These are phyloP conservation scores for Sebastes schlegelii DNA, from an alignment of 2,113 vertebrate genomes.

Conservation along the genomic window DNA sequence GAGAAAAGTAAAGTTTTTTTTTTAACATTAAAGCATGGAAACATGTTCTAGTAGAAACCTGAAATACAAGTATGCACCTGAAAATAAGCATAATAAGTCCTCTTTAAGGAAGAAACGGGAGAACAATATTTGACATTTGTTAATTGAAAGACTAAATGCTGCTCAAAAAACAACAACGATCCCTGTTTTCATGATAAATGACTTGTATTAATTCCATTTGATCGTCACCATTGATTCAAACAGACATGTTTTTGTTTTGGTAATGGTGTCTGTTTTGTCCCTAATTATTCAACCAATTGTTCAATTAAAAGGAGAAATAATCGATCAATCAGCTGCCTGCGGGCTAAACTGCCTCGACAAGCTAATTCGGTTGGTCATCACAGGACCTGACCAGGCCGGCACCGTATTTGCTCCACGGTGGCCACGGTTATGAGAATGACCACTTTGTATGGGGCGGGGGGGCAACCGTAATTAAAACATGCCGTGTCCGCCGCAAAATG, in stretches of 20 bases:
- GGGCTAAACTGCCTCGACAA: slow-evolving; percentile 59
- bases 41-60: no score
- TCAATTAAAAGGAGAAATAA: slow-evolving; percentile 57
- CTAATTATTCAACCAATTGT: slow-evolving; percentile 48
- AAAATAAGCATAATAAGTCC: no score
- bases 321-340: slow-evolving; percentile 60
- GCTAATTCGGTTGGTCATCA: slow-evolving; percentile 63
- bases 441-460: slow-evolving; percentile 34
- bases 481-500: slow-evolving; percentile 65
- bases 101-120: neutral
- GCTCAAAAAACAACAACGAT: slow-evolving; percentile 2
- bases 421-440: slow-evolving; percentile 35
- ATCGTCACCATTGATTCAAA: slow-evolving; percentile 46
- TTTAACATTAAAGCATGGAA: no score
- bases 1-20: no score
- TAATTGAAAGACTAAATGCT: slow-evolving; percentile 19
- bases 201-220: slow-evolving; percentile 24
- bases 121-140: neutral
- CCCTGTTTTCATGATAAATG: neutral
- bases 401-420: slow-evolving; percentile 24
- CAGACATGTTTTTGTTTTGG: slow-evolving; percentile 55
- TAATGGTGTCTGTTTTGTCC: slow-evolving; percentile 40
- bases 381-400: slow-evolving; percentile 55
- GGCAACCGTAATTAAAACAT: slow-evolving; percentile 66
- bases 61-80: no score